Percentiles rank a stretch among this genome's conserved stretches.
Evolutionary conservation across 2,888 invertebrate genomes (phyloP).

Genomic region (Ormia ochracea): DNA sequence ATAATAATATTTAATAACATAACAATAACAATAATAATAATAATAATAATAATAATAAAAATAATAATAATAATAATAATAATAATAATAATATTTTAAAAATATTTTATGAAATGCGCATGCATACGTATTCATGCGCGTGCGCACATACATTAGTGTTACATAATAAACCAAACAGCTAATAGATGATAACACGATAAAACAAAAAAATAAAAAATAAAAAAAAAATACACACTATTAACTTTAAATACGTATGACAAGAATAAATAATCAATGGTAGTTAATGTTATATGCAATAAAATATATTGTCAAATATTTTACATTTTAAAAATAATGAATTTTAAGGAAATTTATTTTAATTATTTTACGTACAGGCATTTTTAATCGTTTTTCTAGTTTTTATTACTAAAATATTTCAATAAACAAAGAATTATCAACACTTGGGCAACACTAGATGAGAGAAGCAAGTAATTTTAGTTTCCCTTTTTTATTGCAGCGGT

Average conservation of each 20-base stretch:
- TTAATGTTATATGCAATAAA: constrained; percentile 55
- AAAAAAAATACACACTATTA: background rate
- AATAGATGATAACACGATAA: constrained; percentile 24
- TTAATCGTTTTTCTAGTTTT: constrained; percentile 6
- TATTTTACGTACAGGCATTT: background rate
- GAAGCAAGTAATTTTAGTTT: no score
- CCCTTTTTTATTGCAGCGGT: no score
- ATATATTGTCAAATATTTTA: constrained; percentile 49
- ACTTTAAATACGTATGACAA: background rate
- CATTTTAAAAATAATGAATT: constrained; percentile 41
- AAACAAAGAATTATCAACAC: no score
- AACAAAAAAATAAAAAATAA: constrained; percentile 15
- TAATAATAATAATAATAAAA: no score
- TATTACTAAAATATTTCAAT: no score
- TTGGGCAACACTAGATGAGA: no score
- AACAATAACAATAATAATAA: no score
- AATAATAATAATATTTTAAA: no score
- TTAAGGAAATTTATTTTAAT: constrained; percentile 29
- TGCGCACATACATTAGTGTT: background rate
- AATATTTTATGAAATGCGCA: constrained; percentile 7
- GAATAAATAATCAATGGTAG: constrained; percentile 40
- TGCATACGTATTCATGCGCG: background rate
- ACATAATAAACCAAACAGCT: constrained; percentile 1
- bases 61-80: no score
- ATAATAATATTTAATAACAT: background rate